Percentiles rank a stretch among this genome's conserved stretches.
Evolutionary conservation across 2,888 invertebrate genomes (phyloP).

Genomic region (Uloborus plumipes): DNA sequence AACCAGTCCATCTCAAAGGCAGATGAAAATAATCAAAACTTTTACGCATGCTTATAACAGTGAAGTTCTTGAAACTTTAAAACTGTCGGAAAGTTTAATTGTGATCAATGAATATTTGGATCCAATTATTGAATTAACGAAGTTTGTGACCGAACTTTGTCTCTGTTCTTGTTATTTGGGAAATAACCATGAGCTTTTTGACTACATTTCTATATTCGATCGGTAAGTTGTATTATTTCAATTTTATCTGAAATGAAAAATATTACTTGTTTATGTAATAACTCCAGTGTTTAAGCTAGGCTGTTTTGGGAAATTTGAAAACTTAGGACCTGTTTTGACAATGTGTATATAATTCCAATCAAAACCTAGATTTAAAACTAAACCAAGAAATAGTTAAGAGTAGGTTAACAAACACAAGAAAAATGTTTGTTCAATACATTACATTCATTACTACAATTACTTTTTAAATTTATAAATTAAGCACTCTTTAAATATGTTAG

Average conservation of each 20-base stretch:
- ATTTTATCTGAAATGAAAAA: not conserved
- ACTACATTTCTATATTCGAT: slow-evolving; percentile 11
- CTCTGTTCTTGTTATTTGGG: slow-evolving; percentile 34
- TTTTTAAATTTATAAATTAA: too few relatives aligned
- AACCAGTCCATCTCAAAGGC: not conserved
- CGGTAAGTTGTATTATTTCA: slow-evolving; percentile 8
- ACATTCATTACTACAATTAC: too few relatives aligned
- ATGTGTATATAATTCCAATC: too few relatives aligned
- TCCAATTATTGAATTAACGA: slow-evolving; percentile 6
- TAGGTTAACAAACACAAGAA: too few relatives aligned
- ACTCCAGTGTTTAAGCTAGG: too few relatives aligned
- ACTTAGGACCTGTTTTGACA: too few relatives aligned
- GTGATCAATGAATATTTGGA: slow-evolving; percentile 41
- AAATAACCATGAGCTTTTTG: slow-evolving; percentile 37
- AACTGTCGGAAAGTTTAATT: slow-evolving; percentile 20
- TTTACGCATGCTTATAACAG: slow-evolving; percentile 24
- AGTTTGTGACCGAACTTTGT: slow-evolving; percentile 24
- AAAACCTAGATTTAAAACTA: too few relatives aligned
- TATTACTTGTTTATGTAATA: too few relatives aligned
- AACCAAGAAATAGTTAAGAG: too few relatives aligned
- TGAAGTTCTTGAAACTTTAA: slow-evolving; percentile 13
- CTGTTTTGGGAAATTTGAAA: too few relatives aligned
- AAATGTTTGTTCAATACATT: too few relatives aligned
- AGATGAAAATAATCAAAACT: slow-evolving; percentile 1
- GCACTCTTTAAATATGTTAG: too few relatives aligned